Base-by-base conservation (phyloP, 2,888 invertebrate genomes). In the Meandrusa payeni region DNA sequence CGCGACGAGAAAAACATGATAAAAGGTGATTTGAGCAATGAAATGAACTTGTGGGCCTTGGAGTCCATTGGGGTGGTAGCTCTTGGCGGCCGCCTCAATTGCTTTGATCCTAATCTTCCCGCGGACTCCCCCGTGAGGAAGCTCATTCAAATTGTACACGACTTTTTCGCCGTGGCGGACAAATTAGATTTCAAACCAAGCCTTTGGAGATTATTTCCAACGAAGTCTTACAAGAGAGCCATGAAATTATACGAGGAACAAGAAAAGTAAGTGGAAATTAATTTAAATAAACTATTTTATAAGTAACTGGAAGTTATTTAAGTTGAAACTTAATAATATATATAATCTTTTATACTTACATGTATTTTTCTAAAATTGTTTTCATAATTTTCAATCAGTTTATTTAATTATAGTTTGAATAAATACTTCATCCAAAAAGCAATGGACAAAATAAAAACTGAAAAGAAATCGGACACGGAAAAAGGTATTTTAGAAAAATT, bases 41-140 rank as follows among this genome's bases (percentile, higher is more conserved):
- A 91, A 66, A 73, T 91, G 55, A 89, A 89, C 49, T 82, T 90
- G 52, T 93, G 93, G 92, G 86, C 91, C 0, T 63, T 93, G 15
- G 93, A 93, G 63, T 91, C 89, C 0, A 73, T 80, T 6, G 75
- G 66, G 0, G 64, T 80, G 29, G 76, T 86, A 0, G 78, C 79
- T 1, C 54, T 86, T 2, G 86, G 86, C 0, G 65, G 67, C 5
- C 67, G 85, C 0, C 55, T 86, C 0, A 75, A 78, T 39, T 80
- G 79, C 45, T 59, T 86, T 1, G 64, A 76, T 27, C 54, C 68
- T 0, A 65, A 75, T 27, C 49, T 83, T 5, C 55, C 74, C 0
- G 62, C 67, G n/a, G 67, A 79, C 34, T 77, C 79, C 0, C 74
- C 73, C 11, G 77, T 63, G 2, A 70, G 54, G 27, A 57, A 61